Evolutionary conservation across 2,797 vertebrate species (phyloP), one percentile per base, ranked within the genome.

Genomic region (Takifugu rubripes): DNA sequence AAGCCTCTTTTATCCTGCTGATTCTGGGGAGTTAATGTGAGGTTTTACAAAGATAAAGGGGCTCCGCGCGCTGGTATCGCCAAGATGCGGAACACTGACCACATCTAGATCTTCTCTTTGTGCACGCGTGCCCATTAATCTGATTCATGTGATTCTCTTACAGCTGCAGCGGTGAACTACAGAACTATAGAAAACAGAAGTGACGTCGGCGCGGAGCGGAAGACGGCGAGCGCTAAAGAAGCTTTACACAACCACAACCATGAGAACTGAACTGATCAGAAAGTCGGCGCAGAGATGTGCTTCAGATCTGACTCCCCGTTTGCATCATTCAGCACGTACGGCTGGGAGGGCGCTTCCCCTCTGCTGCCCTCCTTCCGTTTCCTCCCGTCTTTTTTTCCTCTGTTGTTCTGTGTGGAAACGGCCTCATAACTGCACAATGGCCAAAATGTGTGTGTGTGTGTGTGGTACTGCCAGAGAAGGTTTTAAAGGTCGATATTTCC

Each of bases 371-470:
- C 27, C 5, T 29, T 29, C 27, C 27, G 31, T 33, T 33, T 33
- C 31, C 31, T 33, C 8, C 31, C 7, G 1, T 10, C 31, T 9
- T 9, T 33, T 12, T 14, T 40, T 40, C 14, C 12, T 4, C 3
- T 12, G 4, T 40, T 12, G 11, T 12, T 29, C 27, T 40, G 36
- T 40, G 36, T 40, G 16, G 49, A 68, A 70, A 74, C 63, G 0
- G 58, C 63, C 54, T 6, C 59, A 52, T 33, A 59, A 49, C 5
- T n/a, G 61, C 54, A 54, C 49, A 79, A 56, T 36, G 51, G 33
- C 49, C 58, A 25, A 57, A 43, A 26, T 52, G 50, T 31, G 49
- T 61, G 15, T 43, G 42, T 53, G 26, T 59, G 49, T 36, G 50
- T 51, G n/a, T 49, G 27, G 14, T 40, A 40, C 12, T 40, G 36